Conservation (phyloP, 2,888 invertebrate species). For the Catocala fraxini region DNA sequence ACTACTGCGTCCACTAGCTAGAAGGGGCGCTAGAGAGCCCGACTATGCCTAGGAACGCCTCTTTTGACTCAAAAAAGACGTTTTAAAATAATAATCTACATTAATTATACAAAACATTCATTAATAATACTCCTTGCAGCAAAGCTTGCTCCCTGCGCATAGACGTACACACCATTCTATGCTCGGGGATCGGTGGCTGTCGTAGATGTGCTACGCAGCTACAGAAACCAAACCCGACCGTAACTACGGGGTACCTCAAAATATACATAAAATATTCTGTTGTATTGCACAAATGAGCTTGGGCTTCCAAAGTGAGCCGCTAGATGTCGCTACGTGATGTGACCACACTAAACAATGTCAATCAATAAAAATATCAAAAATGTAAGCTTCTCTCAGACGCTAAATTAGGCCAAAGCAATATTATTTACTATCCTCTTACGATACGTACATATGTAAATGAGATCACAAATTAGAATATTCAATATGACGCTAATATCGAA, state of each 20-base stretch:
- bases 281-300: slow-evolving; percentile 53
- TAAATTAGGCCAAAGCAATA: slow-evolving; percentile 47
- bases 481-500: slow-evolving; percentile 21
- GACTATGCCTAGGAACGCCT: slow-evolving; percentile 59
- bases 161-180: slow-evolving; percentile 62
- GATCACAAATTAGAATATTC: slow-evolving; percentile 29
- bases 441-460: slow-evolving; percentile 23
- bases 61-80: slow-evolving; percentile 63
- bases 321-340: slow-evolving; percentile 42
- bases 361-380: slow-evolving; percentile 22
- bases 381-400: slow-evolving; percentile 19
- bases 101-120: slow-evolving; percentile 75
- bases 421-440: slow-evolving; percentile 13
- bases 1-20: slow-evolving; percentile 74
- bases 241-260: slow-evolving; percentile 67
- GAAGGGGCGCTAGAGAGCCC: slow-evolving; percentile 68
- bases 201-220: slow-evolving; percentile 54
- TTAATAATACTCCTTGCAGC: slow-evolving; percentile 64
- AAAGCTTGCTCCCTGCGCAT: slow-evolving; percentile 70
- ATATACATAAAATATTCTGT: slow-evolving; percentile 56
- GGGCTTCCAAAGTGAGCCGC: slow-evolving; percentile 36
- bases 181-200: slow-evolving; percentile 56
- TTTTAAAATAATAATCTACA: slow-evolving; percentile 66
- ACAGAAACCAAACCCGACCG: slow-evolving; percentile 66
- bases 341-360: slow-evolving; percentile 12